Conservation (phyloP, 2,888 invertebrate genomes). For the Ochropleura plecta region DNA sequence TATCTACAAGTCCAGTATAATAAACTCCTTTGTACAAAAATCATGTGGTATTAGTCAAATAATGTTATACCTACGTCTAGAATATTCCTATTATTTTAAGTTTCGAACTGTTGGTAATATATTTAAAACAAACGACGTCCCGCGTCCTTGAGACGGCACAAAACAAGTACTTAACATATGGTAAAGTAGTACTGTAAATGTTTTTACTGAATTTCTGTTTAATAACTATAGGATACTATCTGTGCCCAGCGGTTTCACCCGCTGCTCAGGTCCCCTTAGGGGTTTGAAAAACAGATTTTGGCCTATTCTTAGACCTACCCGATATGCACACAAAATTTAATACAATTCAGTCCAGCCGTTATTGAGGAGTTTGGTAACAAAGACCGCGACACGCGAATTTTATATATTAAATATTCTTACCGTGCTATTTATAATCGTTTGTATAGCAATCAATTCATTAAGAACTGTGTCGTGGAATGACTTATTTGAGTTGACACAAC, state of each 20-base stretch:
- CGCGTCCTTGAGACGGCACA: conserved; percentile 33
- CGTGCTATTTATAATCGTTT: conserved; percentile 10
- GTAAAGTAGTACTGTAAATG: background rate
- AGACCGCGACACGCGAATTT: no score
- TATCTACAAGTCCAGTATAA: background rate
- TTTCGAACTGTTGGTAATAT: background rate
- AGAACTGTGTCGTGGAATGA: conserved; percentile 13
- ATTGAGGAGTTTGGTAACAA: no score
- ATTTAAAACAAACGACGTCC: conserved; percentile 32
- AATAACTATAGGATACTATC: background rate
- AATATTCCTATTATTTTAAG: background rate
- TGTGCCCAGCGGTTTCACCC: no score
- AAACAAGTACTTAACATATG: conserved; percentile 15
- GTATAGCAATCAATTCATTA: conserved; percentile 33
- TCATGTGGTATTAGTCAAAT: background rate
- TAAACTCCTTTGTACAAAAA: background rate
- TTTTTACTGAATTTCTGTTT: background rate
- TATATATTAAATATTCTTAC: background rate
- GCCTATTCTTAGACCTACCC: no score
- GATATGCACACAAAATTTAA: no score
- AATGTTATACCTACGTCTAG: background rate
- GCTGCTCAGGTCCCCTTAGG: no score
- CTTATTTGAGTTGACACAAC: conserved; percentile 30
- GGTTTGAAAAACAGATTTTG: no score
- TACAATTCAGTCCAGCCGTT: no score